Base-by-base conservation (phyloP, 2,113 vertebrate genomes). In the Menidia beryllina region DNA sequence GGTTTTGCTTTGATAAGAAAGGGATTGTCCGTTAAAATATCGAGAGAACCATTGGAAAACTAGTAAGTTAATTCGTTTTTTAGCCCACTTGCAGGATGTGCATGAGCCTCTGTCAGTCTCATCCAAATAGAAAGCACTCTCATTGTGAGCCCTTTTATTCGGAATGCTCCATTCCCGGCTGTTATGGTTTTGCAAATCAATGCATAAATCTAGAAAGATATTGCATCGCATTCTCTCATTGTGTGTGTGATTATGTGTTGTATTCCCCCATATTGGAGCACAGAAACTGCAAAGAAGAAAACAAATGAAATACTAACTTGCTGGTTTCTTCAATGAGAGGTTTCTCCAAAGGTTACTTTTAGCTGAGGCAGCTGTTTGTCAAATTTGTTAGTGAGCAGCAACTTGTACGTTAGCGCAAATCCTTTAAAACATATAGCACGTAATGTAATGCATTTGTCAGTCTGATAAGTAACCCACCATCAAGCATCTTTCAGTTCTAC, bases 201-300 rank as follows among this genome's bases (percentile, higher is more conserved):
- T 51, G 53, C 69, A 50, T 63, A 58, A 49, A 57, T 71, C 48
- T n/a, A 72, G 65, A 75, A 65, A 43, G 55, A 84, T 68, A 51
- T 50, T 26, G 23, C 17, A 34, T 34, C 53, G 49, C 72, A 14
- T 47, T 1, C 39, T 63, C 15, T 66, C 24, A n/a, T n/a, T n/a
- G n/a, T n/a, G n/a, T 47, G 39, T 61, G 9, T 47, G 41, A 61
- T 10, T 43, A 20, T 25, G 7, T 62, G 51, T 39, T 8, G 14
- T 39, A n/a, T n/a, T n/a, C n/a, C n/a, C n/a, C n/a, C n/a, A n/a
- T n/a, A 13, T 39, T 39, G 3, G 38, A 39, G 38, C 38, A 39
- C 9, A 13, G 38, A 39, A 43, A 15, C 17, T 5, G 10, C 4
- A 15, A 15, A 43, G 15, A 49, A 24, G 59, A 41, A 19, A 48